phyloP scores from a whole-genome alignment of 2,113 vertebrate species.

The Protobothrops mucrosquamatus region DNA sequence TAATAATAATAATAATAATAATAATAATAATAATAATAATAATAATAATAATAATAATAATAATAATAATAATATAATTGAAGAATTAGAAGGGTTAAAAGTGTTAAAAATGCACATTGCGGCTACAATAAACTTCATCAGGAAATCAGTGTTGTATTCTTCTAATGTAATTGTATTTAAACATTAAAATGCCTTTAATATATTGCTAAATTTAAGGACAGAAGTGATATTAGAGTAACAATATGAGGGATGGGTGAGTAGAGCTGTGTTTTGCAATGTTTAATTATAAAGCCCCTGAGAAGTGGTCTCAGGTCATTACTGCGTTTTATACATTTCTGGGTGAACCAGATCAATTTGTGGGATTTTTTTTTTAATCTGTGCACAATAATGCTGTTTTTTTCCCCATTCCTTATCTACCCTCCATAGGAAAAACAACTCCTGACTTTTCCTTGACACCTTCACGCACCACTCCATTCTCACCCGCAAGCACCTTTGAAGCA shows the following conservation, averaged over 20 bases:
- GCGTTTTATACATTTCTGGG: neutral
- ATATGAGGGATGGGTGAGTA: neutral
- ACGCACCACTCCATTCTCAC: slow-evolving; percentile 40
- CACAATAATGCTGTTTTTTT: neutral
- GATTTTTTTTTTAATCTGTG: neutral
- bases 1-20: too few species aligned
- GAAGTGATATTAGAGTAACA: neutral
- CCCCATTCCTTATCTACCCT: neutral
- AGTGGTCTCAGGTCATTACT: neutral
- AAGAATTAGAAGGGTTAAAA: neutral
- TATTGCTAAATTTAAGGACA: neutral
- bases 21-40: too few species aligned
- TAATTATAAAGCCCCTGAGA: neutral
- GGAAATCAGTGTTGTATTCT: neutral
- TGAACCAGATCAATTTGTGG: neutral
- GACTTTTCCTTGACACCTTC: slow-evolving; percentile 32
- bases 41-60: too few species aligned
- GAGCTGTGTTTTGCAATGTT: neutral
- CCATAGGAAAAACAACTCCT: neutral
- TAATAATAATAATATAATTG: neutral
- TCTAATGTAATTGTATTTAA: neutral
- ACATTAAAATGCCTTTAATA: neutral
- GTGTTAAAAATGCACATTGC: neutral
- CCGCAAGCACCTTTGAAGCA: slow-evolving; percentile 51
- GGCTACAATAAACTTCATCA: neutral